phyloP scores from a whole-genome alignment of 2,113 vertebrate genomes.

The Silurus meridionalis region DNA sequence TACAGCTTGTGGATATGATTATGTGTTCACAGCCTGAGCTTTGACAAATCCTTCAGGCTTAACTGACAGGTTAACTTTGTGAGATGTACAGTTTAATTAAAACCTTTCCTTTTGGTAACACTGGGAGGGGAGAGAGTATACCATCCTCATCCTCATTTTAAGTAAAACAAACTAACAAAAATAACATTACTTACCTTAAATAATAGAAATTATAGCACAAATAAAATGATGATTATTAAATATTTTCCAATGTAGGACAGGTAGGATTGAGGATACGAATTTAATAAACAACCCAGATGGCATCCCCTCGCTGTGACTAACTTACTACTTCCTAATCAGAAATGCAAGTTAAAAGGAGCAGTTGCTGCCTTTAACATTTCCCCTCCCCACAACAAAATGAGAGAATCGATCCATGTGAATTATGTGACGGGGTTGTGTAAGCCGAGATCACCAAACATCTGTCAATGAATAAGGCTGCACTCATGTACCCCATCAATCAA shows the following conservation, averaged over 20 bases:
- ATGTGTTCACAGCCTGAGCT: neutral
- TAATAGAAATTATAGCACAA: neutral
- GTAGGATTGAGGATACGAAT: neutral
- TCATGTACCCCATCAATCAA: conserved; percentile 43
- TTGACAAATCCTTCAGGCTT: neutral
- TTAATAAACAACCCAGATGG: neutral
- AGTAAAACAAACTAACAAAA: neutral
- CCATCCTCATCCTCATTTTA: neutral
- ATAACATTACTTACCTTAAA: neutral
- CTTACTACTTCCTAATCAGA: neutral
- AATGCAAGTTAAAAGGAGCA: neutral
- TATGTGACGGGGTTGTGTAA: conserved; percentile 37
- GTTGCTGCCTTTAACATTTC: conserved; percentile 2
- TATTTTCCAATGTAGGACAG: neutral
- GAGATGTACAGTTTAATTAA: neutral
- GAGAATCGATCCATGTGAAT: conserved; percentile 40
- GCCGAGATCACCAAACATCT: conserved; percentile 33
- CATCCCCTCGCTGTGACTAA: neutral
- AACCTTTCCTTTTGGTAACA: neutral
- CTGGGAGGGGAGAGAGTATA: too few species aligned
- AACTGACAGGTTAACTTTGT: neutral
- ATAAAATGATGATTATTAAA: neutral
- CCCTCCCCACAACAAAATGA: conserved; percentile 23
- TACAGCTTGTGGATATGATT: neutral
- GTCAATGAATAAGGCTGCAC: conserved; percentile 28